Conservation (phyloP, 2,113 vertebrate species). For the Aplodontia rufa region DNA sequence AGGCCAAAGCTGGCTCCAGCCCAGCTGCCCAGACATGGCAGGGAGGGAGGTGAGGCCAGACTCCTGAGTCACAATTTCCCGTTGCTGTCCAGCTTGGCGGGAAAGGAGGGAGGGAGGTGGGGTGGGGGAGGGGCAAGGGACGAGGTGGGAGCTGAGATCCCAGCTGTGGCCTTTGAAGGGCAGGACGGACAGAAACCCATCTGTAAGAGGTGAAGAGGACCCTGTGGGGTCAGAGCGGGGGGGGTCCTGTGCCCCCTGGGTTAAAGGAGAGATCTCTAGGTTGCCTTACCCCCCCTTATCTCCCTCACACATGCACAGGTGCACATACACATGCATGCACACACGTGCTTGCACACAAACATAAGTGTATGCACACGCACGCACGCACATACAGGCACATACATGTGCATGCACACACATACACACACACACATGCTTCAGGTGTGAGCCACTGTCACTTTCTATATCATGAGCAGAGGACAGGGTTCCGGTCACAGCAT, state of each 20-base stretch:
- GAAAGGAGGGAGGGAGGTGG: slow-evolving; percentile 24
- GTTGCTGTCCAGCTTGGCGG: slow-evolving; percentile 50
- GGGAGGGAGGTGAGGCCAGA: slow-evolving; percentile 42
- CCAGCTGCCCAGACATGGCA: slow-evolving; percentile 7
- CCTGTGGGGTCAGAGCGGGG: neutral
- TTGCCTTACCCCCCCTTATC: accelerated
- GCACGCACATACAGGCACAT: neutral
- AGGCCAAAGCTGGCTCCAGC: slow-evolving; percentile 45
- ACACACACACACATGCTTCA: no score
- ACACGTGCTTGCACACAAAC: no score
- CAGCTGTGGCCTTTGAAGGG: neutral
- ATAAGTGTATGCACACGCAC: no score
- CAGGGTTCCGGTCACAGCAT: neutral
- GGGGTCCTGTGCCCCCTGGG: neutral
- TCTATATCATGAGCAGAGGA: neutral
- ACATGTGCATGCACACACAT: no score
- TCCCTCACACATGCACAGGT: no score
- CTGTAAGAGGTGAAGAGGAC: neutral
- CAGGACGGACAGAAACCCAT: neutral
- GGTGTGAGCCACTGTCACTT: no score
- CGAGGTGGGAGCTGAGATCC: neutral
- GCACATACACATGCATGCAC: no score
- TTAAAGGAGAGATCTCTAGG: neutral
- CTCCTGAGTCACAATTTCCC: slow-evolving; percentile 75
- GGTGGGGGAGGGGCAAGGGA: neutral